Base-by-base conservation (phyloP, 2,113 vertebrate species). In the Gallinago media region DNA sequence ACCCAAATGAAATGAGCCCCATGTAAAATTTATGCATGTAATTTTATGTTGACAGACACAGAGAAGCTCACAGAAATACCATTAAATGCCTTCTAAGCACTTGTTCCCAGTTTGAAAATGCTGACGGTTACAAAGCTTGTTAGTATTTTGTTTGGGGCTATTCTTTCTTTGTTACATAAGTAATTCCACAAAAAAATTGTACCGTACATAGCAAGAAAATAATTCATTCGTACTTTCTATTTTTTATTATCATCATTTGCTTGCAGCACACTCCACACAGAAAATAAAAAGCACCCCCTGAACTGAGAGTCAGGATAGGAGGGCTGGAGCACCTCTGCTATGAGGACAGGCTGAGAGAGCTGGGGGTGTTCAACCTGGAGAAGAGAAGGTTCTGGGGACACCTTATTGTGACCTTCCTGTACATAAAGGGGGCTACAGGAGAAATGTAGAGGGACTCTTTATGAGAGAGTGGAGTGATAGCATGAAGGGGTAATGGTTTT, bases 1-100 rank as follows among this genome's bases (percentile, higher is more conserved):
- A 26, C n/a, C 16, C 40, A 15, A 42, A 15, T 42, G 1, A 56
- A 47, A 42, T 6, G 4, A 47, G 0, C 6, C 14, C 8, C 3
- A 6, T 29, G 9, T 66, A 50, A 82, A 82, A 73, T 8, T 11
- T 16, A 59, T 27, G 21, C 2, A 46, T 21, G 22, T 27, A 71
- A 73, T 59, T 72, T 91, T 50, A 44, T 59, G 6, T 68, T 66
- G 21, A 62, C 6, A 63, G 26, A 34, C 22, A 49, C 31, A 56
- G 18, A 72, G 42, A 89, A 79, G 6, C 8, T 25, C 22, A 17
- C 23, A 56, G 8, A 59, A 66, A 92, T 46, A 12, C 9, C 12
- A 68, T 12, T 56, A 81, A 84, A 74, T 62, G 29, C 12, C 23
- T 79, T 80, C 18, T 75, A 52, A 85, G 5, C 13, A 50, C 29